Evolutionary conservation across 2,113 vertebrate genomes (phyloP).

Genomic region (Rynchops niger): DNA sequence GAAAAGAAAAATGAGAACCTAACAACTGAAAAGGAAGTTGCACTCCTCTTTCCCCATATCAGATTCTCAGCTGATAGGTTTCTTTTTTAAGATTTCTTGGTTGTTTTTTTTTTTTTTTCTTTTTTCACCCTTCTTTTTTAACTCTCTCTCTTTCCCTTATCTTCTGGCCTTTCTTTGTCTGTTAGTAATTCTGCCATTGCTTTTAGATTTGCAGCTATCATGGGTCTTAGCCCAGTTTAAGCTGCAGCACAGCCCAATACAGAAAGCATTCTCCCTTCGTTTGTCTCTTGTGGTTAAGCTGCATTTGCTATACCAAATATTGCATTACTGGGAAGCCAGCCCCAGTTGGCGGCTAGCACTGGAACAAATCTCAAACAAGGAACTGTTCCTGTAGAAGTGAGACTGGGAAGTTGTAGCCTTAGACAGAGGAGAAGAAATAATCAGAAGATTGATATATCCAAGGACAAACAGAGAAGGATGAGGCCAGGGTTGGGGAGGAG

Average conservation of each 20-base stretch:
- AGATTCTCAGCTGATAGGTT: background rate
- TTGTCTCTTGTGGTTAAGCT: background rate
- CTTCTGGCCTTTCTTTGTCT: background rate
- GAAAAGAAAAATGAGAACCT: slow-evolving; percentile 12
- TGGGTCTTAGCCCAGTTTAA: background rate
- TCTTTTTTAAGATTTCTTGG: background rate
- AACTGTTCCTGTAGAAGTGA: background rate
- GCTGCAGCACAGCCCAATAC: background rate
- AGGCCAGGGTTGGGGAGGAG: background rate
- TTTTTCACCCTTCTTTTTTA: background rate
- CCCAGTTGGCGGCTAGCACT: background rate
- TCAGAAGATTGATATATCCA: background rate
- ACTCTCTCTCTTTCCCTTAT: background rate
- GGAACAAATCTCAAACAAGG: background rate
- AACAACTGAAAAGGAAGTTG: slow-evolving; percentile 23
- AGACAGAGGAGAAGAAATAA: background rate
- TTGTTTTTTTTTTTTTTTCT: background rate
- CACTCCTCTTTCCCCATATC: background rate
- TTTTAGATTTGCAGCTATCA: background rate
- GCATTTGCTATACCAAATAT: background rate
- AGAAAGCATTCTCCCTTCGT: background rate
- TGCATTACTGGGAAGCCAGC: background rate
- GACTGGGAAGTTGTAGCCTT: background rate
- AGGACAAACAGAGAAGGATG: background rate
- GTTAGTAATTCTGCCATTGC: background rate